Conservation (phyloP, 1,140 invertebrate species). For the Drosophila orosa region DNA sequence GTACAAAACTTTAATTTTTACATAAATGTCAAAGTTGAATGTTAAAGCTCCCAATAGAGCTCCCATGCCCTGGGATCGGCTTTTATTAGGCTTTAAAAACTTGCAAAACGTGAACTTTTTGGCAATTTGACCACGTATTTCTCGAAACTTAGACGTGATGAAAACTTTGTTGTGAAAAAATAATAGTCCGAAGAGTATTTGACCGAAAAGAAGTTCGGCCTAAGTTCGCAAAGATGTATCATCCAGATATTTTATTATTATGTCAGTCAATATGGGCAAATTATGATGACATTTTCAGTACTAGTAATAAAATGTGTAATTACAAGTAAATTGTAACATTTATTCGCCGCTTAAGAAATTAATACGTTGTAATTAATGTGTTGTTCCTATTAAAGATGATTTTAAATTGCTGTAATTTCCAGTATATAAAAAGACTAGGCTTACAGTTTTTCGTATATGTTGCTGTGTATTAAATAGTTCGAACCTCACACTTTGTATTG, state of each 20-base stretch:
- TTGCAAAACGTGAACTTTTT: conserved; percentile 8
- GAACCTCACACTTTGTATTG: too few relatives aligned
- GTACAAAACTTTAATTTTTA: neutral
- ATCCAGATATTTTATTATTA: neutral
- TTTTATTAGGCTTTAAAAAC: conserved; percentile 18
- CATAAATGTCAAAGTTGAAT: conserved; percentile 14
- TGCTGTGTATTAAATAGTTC: too few relatives aligned
- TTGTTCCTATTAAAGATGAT: neutral
- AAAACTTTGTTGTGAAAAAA: conserved; percentile 13
- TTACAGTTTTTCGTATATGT: neutral
- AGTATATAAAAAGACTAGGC: too few relatives aligned
- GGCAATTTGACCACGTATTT: conserved; percentile 14
- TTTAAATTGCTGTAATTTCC: too few relatives aligned
- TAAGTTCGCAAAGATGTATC: neutral
- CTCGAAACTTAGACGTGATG: conserved; percentile 11
- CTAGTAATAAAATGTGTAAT: neutral
- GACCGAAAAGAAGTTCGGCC: neutral
- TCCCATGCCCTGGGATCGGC: neutral
- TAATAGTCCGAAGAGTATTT: conserved; percentile 2
- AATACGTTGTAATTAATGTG: neutral
- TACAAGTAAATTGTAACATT: neutral
- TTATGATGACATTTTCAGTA: neutral
- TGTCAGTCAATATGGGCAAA: neutral
- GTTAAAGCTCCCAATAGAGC: neutral
- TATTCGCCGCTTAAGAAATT: neutral